Conservation (phyloP, 2,888 invertebrate genomes). For the Leucania comma region DNA sequence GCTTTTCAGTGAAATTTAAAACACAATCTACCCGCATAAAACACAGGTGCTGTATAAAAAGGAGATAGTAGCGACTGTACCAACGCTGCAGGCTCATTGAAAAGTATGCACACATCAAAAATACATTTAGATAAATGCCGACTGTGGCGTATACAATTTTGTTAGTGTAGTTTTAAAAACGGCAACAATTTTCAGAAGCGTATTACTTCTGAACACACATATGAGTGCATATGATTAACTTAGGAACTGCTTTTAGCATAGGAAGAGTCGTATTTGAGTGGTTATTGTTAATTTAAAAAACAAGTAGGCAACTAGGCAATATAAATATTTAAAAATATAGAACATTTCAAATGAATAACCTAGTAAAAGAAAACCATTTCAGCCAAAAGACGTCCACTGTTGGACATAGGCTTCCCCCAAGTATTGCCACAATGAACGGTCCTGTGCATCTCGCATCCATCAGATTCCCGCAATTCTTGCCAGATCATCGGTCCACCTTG, state of each 20-base stretch:
- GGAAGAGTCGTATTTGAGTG: background rate
- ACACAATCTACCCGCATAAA: constrained; percentile 9
- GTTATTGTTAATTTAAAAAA: background rate
- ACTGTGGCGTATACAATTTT: constrained; percentile 12
- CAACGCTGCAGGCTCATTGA: background rate
- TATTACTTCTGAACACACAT: background rate
- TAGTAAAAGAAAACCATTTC: too few relatives aligned
- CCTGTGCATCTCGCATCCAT: too few relatives aligned
- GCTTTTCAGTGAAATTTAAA: constrained; percentile 24
- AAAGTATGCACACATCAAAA: constrained; percentile 54
- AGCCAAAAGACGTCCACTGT: too few relatives aligned
- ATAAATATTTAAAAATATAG: too few relatives aligned
- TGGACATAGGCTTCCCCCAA: too few relatives aligned
- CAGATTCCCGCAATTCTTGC: too few relatives aligned
- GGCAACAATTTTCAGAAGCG: background rate
- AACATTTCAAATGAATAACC: too few relatives aligned
- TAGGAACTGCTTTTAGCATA: background rate
- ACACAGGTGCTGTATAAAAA: constrained; percentile 16
- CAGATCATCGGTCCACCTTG: too few relatives aligned
- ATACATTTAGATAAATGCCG: constrained; percentile 59
- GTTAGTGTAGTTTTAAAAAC: constrained; percentile 20
- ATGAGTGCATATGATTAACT: background rate
- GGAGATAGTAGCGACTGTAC: constrained; percentile 10
- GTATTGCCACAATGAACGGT: too few relatives aligned
- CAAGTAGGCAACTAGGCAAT: too few relatives aligned